Evolutionary conservation across 2,797 vertebrate species (phyloP).

Genomic region (Garrulus glandarius): DNA sequence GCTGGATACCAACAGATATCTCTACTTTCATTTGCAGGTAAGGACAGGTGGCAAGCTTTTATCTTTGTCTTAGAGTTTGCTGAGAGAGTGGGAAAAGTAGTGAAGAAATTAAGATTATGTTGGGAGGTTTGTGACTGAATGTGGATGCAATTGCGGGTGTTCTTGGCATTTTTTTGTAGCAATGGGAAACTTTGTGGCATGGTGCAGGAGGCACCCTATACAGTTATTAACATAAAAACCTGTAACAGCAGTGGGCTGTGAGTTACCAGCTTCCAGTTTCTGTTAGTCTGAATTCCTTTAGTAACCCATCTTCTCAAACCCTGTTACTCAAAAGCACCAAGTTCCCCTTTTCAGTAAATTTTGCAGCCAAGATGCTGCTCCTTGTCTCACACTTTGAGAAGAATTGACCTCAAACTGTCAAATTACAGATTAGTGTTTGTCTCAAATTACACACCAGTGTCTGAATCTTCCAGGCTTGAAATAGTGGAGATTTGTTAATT

Average conservation of each 20-base stretch:
- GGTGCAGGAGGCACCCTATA: not conserved
- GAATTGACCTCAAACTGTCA: conserved; percentile 3
- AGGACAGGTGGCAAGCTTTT: not conserved
- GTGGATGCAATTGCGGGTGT: not conserved
- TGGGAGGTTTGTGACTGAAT: not conserved
- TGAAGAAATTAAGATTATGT: fast-evolving
- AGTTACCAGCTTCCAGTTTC: not conserved
- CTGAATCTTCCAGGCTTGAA: not conserved
- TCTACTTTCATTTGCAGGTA: conserved; percentile 97
- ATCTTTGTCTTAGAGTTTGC: not conserved
- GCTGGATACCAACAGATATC: conserved; percentile 95
- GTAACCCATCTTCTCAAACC: not conserved
- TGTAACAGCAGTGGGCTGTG: not conserved
- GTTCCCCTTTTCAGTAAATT: not conserved
- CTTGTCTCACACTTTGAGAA: not conserved
- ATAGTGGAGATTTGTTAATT: not conserved
- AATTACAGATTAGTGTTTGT: not conserved
- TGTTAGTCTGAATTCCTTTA: not conserved
- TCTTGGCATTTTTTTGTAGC: not conserved
- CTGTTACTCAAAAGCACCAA: not conserved
- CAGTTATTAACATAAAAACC: not conserved
- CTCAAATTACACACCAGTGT: not conserved
- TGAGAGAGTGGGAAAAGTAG: not conserved
- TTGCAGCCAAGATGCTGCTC: not conserved
- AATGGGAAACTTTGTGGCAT: not conserved